These are phyloP conservation scores for Drosophila lacicola DNA, from an alignment of 2,888 invertebrate species.

Conservation along the genomic window DNA sequence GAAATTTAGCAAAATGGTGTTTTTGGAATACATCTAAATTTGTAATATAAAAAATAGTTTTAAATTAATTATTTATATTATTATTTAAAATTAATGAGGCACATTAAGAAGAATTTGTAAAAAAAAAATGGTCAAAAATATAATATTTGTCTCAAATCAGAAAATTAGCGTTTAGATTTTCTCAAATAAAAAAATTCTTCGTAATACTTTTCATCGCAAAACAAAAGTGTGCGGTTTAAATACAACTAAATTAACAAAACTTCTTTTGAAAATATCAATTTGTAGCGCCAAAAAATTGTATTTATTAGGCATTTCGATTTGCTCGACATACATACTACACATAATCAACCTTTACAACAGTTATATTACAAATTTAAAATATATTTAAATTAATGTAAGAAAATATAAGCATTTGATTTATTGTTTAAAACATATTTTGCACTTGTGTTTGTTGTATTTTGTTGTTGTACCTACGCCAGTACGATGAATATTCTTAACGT, in stretches of 20 bases:
- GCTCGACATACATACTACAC: slow-evolving; percentile 21
- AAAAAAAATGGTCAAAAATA: slow-evolving; percentile 37
- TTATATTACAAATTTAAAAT: slow-evolving; percentile 66
- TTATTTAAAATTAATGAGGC: slow-evolving; percentile 69
- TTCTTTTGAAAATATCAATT: slow-evolving; percentile 46
- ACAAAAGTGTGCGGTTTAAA: slow-evolving; percentile 30
- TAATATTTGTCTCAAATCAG: slow-evolving; percentile 14
- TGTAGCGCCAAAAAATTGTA: slow-evolving; percentile 24
- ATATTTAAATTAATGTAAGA: slow-evolving; percentile 63
- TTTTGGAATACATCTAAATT: slow-evolving; percentile 24
- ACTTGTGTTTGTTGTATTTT: slow-evolving; percentile 67
- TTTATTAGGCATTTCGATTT: slow-evolving; percentile 29
- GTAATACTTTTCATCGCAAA: slow-evolving; percentile 74
- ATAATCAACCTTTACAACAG: slow-evolving; percentile 69
- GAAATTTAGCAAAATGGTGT: slow-evolving; percentile 10
- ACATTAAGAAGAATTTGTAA: slow-evolving; percentile 78
- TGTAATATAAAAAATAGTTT: slow-evolving; percentile 9
- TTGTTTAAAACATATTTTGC: slow-evolving; percentile 81
- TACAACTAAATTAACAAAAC: slow-evolving; percentile 36
- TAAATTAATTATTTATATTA: slow-evolving; percentile 10
- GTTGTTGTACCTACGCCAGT: slow-evolving; percentile 45
- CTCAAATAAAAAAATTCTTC: slow-evolving; percentile 27
- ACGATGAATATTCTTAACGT: slow-evolving; percentile 31
- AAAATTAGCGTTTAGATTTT: slow-evolving; percentile 25
- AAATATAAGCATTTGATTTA: slow-evolving; percentile 67